Evolutionary conservation across 2,797 vertebrate species (phyloP).

Genomic region (Furcifer pardalis): DNA sequence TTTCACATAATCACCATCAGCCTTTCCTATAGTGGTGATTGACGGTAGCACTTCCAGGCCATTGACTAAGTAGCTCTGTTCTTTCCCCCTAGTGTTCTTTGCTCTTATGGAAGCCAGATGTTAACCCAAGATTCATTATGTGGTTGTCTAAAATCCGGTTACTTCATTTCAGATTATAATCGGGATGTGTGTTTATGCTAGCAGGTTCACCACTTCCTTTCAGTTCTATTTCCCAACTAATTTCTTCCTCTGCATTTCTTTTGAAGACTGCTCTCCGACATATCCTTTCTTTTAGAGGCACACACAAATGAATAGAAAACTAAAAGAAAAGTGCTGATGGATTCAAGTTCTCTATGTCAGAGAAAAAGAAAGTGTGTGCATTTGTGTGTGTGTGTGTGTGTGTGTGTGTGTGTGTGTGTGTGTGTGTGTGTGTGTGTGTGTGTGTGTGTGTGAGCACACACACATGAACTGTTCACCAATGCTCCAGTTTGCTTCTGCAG

Average conservation of each 20-base stretch:
- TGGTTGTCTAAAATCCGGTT: background rate
- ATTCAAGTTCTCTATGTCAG: background rate
- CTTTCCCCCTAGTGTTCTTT: background rate
- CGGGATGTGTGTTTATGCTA: background rate
- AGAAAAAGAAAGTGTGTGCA: background rate
- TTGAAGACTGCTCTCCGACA: background rate
- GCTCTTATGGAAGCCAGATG: constrained; percentile 11
- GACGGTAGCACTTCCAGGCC: background rate
- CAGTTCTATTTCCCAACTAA: background rate
- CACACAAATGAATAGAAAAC: too few species aligned
- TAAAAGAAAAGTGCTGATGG: background rate
- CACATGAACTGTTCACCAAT: constrained; percentile 6
- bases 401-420: too few species aligned
- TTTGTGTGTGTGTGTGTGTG: too few species aligned
- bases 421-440: background rate
- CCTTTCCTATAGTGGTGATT: background rate
- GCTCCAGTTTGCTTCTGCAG: constrained; percentile 56
- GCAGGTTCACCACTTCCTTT: constrained; percentile 1
- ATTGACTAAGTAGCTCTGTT: background rate
- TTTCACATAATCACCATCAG: background rate
- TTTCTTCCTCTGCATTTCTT: background rate
- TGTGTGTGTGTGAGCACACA: too few species aligned
- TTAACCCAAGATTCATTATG: background rate
- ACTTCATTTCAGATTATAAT: background rate
- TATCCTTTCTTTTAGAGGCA: background rate